phyloP scores from a whole-genome alignment of 2,797 vertebrate species.

The Artibeus lituratus region DNA sequence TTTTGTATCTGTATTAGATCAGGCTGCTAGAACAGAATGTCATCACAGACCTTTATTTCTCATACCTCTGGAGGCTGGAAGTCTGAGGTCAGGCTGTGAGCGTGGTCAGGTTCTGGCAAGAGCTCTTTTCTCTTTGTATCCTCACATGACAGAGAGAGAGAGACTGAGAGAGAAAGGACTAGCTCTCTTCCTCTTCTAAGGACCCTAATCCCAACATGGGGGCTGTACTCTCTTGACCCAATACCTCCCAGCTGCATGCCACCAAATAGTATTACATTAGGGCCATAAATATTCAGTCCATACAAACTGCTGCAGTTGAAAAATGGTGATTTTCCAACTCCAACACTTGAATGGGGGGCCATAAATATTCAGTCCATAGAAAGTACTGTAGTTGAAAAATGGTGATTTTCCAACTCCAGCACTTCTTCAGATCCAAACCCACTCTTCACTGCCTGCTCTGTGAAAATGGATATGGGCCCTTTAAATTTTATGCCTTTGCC shows the following conservation, averaged over 20 bases:
- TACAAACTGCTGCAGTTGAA: background rate
- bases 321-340: background rate
- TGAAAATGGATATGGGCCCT: constrained; percentile 15
- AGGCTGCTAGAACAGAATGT: background rate
- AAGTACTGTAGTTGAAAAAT: background rate
- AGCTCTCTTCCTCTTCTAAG: background rate
- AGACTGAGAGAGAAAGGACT: too few species aligned
- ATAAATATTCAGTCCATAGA: background rate
- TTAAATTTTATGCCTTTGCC: background rate
- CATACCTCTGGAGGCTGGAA: background rate
- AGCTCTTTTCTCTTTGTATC: background rate
- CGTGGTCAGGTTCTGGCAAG: background rate
- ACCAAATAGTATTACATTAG: background rate
- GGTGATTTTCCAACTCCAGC: background rate
- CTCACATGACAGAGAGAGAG: background rate
- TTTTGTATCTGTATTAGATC: background rate
- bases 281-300: background rate
- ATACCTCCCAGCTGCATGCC: background rate
- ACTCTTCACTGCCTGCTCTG: constrained; percentile 18
- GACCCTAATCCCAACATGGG: background rate
- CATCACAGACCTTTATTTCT: background rate
- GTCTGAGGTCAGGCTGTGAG: background rate
- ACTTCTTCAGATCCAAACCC: background rate
- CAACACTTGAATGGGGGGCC: background rate
- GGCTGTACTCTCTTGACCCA: background rate